Evolutionary conservation across 2,113 vertebrate genomes (phyloP).

Genomic region (Hemichromis elongatus): DNA sequence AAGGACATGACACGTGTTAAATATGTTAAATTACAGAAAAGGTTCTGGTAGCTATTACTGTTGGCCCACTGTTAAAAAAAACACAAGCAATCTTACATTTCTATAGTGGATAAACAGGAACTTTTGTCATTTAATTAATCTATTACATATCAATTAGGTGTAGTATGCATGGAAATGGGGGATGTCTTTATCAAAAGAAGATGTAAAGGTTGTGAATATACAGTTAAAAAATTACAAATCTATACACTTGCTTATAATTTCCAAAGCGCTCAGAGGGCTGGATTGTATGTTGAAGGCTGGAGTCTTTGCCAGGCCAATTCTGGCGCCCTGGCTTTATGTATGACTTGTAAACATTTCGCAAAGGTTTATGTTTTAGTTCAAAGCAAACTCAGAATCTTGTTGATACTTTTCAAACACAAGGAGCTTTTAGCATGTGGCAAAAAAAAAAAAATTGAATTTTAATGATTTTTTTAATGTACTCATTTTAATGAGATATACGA

Average conservation of each 20-base stretch:
- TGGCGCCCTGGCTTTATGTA: neutral
- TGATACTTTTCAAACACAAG: neutral
- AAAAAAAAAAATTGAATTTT: neutral
- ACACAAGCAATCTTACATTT: neutral
- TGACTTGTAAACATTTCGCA: neutral
- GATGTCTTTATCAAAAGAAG: neutral
- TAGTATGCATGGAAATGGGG: rapidly evolving
- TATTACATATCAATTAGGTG: neutral
- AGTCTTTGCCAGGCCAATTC: neutral
- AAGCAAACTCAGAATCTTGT: neutral
- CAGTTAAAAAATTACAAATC: neutral
- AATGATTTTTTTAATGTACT: rapidly evolving
- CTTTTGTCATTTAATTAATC: neutral
- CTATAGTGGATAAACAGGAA: neutral
- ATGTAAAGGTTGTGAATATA: neutral
- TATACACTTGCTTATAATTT: neutral
- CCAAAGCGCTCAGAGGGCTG: neutral
- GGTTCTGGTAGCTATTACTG: neutral
- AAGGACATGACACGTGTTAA: neutral
- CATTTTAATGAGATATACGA: neutral
- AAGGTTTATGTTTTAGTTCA: neutral
- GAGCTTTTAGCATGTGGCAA: neutral
- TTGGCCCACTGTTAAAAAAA: neutral
- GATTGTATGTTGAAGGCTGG: no score
- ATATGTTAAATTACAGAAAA: neutral